These are phyloP conservation scores for Habrosyne pyritoides DNA, from an alignment of 2,888 invertebrate genomes.

Conservation along the genomic window DNA sequence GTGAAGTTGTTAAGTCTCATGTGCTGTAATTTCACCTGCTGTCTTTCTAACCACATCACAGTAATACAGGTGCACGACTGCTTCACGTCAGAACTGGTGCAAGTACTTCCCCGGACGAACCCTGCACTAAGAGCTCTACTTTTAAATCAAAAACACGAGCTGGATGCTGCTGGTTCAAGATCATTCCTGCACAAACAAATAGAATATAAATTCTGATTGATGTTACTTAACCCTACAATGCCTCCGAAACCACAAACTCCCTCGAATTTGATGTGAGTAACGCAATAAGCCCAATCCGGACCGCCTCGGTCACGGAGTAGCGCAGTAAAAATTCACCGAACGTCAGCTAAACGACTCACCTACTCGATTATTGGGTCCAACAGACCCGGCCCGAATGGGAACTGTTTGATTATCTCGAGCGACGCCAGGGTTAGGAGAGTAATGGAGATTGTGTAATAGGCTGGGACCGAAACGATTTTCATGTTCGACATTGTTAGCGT, in stretches of 20 bases:
- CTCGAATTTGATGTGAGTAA: background rate
- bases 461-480: constrained; percentile 19
- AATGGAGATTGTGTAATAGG: constrained; percentile 41
- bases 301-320: constrained; percentile 33
- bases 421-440: constrained; percentile 26
- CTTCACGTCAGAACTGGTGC: too few relatives aligned
- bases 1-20: too few relatives aligned
- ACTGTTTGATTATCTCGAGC: constrained; percentile 43
- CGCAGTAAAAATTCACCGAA: constrained; percentile 68
- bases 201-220: background rate
- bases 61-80: too few relatives aligned
- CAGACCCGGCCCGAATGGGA: constrained; percentile 51
- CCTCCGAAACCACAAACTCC: background rate
- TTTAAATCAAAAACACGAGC: too few relatives aligned
- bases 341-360: constrained; percentile 57
- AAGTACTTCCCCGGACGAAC: too few relatives aligned
- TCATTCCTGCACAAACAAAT: background rate
- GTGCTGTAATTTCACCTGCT: too few relatives aligned
- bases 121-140: too few relatives aligned
- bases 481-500: constrained; percentile 16
- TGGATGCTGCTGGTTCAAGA: too few relatives aligned
- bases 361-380: constrained; percentile 53
- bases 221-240: background rate
- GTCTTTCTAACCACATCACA: too few relatives aligned
- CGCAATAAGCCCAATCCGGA: constrained; percentile 2